Percentiles rank a stretch among this genome's conserved stretches.
phyloP scores from a whole-genome alignment of 2,113 vertebrate genomes.

The Herpetotheres cachinnans region DNA sequence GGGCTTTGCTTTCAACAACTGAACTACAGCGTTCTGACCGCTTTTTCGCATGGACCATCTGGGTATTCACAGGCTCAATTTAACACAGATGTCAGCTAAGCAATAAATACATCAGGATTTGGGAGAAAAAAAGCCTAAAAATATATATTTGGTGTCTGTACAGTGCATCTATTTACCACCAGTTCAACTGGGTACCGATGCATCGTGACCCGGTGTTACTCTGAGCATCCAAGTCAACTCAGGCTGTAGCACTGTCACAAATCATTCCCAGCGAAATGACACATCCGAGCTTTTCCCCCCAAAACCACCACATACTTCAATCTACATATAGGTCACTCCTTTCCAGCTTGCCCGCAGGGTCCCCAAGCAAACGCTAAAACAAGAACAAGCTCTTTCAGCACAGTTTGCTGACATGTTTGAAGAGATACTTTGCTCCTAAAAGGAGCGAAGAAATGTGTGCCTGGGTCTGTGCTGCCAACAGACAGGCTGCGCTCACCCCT shows the following conservation, averaged over 20 bases:
- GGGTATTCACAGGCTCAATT: not conserved
- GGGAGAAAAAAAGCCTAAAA: not conserved
- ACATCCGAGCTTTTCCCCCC: not conserved
- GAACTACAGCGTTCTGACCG: not conserved
- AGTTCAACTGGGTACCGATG: not conserved
- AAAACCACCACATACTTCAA: not conserved
- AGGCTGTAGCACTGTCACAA: not conserved
- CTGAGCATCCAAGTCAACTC: not conserved
- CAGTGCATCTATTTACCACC: not conserved
- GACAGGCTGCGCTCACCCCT: not conserved
- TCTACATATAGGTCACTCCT: not conserved
- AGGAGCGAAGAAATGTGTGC: rapidly evolving
- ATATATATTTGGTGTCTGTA: not conserved
- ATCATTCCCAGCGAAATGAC: not conserved
- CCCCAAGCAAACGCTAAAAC: not conserved
- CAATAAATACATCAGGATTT: not conserved
- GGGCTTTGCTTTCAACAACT: not conserved
- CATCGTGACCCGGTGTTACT: too few species aligned
- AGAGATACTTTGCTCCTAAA: not conserved
- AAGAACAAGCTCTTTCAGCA: not conserved
- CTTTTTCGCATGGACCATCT: not conserved
- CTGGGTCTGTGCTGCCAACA: not conserved
- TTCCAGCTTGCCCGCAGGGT: too few species aligned
- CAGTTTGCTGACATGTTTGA: not conserved
- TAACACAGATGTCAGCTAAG: not conserved